phyloP scores from a whole-genome alignment of 2,797 vertebrate genomes.

The Falco novaeseelandiae region DNA sequence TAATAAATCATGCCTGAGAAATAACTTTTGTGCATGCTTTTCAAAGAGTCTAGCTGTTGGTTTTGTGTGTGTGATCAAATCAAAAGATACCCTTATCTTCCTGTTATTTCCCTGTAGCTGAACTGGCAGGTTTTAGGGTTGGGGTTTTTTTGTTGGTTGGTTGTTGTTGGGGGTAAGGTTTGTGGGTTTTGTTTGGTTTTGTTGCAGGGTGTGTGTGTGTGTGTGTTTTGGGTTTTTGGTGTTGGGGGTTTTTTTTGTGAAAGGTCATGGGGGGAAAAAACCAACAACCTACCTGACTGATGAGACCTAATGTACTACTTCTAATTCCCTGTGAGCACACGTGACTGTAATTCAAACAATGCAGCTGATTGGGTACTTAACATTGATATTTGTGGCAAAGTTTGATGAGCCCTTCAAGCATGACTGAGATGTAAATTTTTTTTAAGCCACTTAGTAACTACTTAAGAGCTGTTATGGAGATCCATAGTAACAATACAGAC shows the following conservation, averaged over 20 bases:
- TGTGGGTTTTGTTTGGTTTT: too few relatives aligned
- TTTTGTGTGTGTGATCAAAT: background rate
- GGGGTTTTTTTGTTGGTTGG: background rate
- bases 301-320: background rate
- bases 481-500: slow-evolving; percentile 58
- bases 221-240: too few relatives aligned
- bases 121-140: background rate
- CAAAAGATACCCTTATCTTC: background rate
- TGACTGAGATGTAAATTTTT: slow-evolving; percentile 66
- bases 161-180: too few relatives aligned
- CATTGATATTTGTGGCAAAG: slow-evolving; percentile 58
- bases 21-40: background rate
- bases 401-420: slow-evolving; percentile 61
- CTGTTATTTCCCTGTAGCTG: slow-evolving; percentile 2
- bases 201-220: too few relatives aligned
- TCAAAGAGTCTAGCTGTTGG: background rate
- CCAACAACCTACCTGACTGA: background rate
- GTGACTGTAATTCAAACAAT: slow-evolving; percentile 60
- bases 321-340: background rate
- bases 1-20: background rate
- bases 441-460: slow-evolving; percentile 67
- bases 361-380: slow-evolving; percentile 69
- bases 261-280: slow-evolving; percentile 24
- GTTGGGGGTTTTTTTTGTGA: background rate
- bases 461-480: slow-evolving; percentile 57